Percentiles rank a stretch among this genome's conserved stretches.
phyloP scores from a whole-genome alignment of 2,888 invertebrate species.

The Noctua pronuba region DNA sequence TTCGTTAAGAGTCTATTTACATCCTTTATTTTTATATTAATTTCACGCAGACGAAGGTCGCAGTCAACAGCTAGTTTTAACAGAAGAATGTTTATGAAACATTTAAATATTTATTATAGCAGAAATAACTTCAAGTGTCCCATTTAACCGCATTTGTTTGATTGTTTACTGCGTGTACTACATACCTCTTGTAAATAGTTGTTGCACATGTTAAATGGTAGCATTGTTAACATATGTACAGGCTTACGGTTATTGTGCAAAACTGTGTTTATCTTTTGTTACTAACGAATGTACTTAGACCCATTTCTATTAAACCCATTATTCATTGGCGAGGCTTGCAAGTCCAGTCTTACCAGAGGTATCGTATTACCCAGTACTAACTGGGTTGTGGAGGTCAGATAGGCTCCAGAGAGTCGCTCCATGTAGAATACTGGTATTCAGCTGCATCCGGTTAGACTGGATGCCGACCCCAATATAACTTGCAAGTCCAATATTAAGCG shows the following conservation, averaged over 20 bases:
- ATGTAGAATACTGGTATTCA: no score
- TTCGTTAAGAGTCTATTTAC: no score
- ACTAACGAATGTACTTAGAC: not conserved
- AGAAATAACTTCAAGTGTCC: not conserved
- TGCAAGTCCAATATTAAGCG: no score
- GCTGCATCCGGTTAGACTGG: no score
- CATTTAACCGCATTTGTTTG: not conserved
- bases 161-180: not conserved
- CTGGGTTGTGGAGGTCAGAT: no score
- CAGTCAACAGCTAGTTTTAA: not conserved
- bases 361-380: no score
- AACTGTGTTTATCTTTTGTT: not conserved
- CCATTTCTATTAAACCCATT: not conserved
- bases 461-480: no score
- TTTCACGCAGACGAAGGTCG: not conserved
- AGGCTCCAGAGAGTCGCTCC: no score
- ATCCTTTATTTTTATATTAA: not conserved
- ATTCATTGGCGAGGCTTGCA: not conserved
- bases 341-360: no score
- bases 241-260: not conserved
- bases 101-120: not conserved
- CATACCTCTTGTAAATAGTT: not conserved
- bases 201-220: not conserved
- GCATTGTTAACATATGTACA: slow-evolving; percentile 7
- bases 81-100: not conserved